phyloP scores from a whole-genome alignment of 2,888 invertebrate species.

The Phlogophora meticulosa region DNA sequence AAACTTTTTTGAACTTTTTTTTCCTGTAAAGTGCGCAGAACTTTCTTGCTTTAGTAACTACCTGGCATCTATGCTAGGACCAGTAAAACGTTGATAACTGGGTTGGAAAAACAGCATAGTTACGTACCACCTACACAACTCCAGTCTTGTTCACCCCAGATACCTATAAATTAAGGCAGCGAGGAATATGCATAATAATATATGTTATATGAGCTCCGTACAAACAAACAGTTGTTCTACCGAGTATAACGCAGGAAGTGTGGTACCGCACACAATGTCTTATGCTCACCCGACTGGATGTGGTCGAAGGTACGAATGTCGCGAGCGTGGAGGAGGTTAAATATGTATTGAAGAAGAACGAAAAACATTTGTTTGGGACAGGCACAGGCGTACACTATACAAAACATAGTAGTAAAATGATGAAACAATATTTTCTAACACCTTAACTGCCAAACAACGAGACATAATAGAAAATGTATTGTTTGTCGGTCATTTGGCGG shows the following conservation, averaged over 20 bases:
- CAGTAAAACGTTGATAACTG: slow-evolving; percentile 4
- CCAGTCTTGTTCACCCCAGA: slow-evolving; percentile 49
- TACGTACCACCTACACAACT: slow-evolving; percentile 31
- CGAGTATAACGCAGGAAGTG: slow-evolving; percentile 83
- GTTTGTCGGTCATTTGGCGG: too few species aligned
- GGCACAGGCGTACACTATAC: too few species aligned
- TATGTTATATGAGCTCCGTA: slow-evolving; percentile 79
- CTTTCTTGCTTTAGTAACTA: too few species aligned
- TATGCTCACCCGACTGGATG: slow-evolving; percentile 87
- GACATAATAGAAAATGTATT: background rate
- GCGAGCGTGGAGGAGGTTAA: slow-evolving; percentile 21
- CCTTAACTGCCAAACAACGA: too few species aligned
- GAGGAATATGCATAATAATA: slow-evolving; percentile 75
- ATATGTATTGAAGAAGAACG: too few species aligned
- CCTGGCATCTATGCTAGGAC: too few species aligned
- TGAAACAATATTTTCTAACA: too few species aligned
- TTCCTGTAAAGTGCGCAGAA: too few species aligned
- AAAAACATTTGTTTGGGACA: too few species aligned
- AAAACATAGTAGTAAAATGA: too few species aligned
- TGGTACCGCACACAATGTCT: slow-evolving; percentile 84
- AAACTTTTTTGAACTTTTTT: too few species aligned
- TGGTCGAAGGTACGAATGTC: slow-evolving; percentile 57
- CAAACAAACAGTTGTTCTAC: slow-evolving; percentile 89
- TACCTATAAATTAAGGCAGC: slow-evolving; percentile 64
- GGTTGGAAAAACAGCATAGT: slow-evolving; percentile 24